Evolutionary conservation across 2,888 invertebrate genomes (phyloP), one percentile per base, ranked within the genome.

Genomic region (Gymnosoma rotundatum): DNA sequence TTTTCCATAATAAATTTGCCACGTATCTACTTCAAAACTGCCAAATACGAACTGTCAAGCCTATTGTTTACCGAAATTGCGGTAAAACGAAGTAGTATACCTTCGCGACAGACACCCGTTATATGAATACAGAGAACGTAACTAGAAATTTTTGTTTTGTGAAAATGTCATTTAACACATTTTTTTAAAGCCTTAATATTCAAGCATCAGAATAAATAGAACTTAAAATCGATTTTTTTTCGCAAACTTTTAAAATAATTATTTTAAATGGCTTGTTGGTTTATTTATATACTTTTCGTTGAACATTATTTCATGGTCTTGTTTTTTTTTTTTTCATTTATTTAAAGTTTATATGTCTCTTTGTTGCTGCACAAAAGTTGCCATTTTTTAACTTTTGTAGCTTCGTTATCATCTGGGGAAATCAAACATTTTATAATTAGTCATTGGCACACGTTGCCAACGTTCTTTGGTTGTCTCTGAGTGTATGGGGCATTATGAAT

Each of bases 361-460:
- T 86, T 75, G 8, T 42, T 50, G 14, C 56, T 50, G 64, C 64
- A 50, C 48, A 72, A 56, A 50, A n/a, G n/a, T 73, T 50, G 67
- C 61, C 25, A 14, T 76, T 36, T 75, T 70, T 79, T 67, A 9
- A 38, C 38, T 42, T 42, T 7, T 61, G 42, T 50, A 18, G 66
- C 16, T 25, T 88, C 56, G 36, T 32, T 78, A 80, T 84, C 72
- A 80, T 88, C 90, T 83, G 83, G 90, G 90, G 90, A 90, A 90
- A 90, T 90, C 90, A 90, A 90, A 90, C 89, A 90, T 90, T 90
- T 90, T 89, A 90, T 90, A 90, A 90, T 90, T 90, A 90, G 90
- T 90, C 90, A 86, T 90, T 89, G 90, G 90, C 88, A 88, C 56
- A 75, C 74, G 60, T 58, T 64, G 58, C 61, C 14, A 42, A 52